Evolutionary conservation across 2,797 vertebrate genomes (phyloP), one percentile per base, ranked within the genome.

Genomic region (Centroberyx gerrardi): DNA sequence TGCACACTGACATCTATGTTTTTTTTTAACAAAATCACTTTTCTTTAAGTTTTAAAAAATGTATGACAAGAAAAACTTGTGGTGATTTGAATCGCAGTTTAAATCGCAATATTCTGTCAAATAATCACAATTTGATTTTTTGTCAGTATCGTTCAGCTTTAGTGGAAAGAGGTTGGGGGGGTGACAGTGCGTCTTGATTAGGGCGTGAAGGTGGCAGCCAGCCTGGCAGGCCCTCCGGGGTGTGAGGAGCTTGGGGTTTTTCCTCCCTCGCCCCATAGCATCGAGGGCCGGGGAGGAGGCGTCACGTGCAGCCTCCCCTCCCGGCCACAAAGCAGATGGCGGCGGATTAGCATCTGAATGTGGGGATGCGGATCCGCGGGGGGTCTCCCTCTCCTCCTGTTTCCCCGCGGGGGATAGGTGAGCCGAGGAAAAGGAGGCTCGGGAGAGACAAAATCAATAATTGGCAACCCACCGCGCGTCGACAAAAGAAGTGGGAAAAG

Each of bases 331-430:
- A 86, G 83, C 93, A 93, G 90, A 93, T 93, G 91, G 92, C 8
- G 3, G 55, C 0, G 73, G 88, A 93, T 94, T 93, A 93, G 86
- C 87, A 91, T 91, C 27, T 85, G 76, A 92, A 90, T 93, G 81
- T 76, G 75, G 65, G 67, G 80, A 70, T 79, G 74, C 46, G 66
- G 71, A 73, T 74, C 77, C 46, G 42, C 44, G 0, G 80, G 76
- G 69, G 76, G 65, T 42, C 56, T 59, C 68, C 55, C n/a, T 18
- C 44, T 62, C 68, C 74, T 74, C 81, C 77, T 29, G 72, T 51
- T 40, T 77, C 74, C 72, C 74, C 27, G n/a, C 31, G 1, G 82
- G 68, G 68, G 68, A 62, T 62, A 81, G 82, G 88, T 87, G 82
- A 87, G 81, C 61, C 17, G 72, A 72, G 77, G 78, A 52, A 69